Conservation (phyloP, 2,113 vertebrate species). For the Edolisoma coerulescens region DNA sequence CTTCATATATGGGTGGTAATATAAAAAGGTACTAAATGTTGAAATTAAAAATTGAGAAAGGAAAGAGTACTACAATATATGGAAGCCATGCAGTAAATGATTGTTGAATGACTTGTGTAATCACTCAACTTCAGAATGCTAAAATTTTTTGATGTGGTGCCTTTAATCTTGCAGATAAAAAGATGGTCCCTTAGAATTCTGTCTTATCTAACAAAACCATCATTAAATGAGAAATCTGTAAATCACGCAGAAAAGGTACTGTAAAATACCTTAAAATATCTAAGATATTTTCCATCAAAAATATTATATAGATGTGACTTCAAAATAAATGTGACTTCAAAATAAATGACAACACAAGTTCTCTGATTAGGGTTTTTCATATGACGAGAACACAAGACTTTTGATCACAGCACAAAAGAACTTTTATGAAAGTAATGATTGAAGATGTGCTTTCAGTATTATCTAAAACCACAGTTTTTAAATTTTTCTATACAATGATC, state of each 20-base stretch:
- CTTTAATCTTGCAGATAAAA: background rate
- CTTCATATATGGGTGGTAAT: background rate
- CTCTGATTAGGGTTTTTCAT: background rate
- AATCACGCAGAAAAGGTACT: background rate
- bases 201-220: background rate
- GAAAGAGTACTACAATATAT: background rate
- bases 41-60: background rate
- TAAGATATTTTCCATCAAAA: background rate
- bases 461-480: background rate
- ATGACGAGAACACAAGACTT: background rate
- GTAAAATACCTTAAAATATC: background rate
- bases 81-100: background rate
- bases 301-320: background rate
- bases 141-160: background rate
- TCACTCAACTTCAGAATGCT: background rate
- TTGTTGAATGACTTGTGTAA: background rate
- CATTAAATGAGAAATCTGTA: background rate
- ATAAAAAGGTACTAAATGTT: background rate
- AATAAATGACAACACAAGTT: background rate
- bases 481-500: background rate
- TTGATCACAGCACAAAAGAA: background rate
- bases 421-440: background rate
- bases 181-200: background rate
- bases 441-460: background rate
- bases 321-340: background rate